These are phyloP conservation scores for Tinea semifulvella DNA, from an alignment of 2,888 invertebrate genomes.

Conservation along the genomic window DNA sequence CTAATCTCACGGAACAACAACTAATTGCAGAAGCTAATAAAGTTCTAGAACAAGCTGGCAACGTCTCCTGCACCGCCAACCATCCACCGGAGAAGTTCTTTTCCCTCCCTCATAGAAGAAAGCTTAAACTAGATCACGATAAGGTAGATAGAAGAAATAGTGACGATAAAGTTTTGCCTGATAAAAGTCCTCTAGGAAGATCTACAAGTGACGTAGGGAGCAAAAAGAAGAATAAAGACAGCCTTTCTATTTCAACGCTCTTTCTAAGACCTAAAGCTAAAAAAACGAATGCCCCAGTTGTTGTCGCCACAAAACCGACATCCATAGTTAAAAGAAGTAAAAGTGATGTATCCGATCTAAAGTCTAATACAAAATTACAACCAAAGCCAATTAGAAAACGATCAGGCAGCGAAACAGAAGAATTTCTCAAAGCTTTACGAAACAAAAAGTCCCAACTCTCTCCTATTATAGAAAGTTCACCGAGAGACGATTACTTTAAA, in stretches of 20 bases:
- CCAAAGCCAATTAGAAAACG: conserved; percentile 63
- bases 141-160: conserved; percentile 45
- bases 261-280: conserved; percentile 68
- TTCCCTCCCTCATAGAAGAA: conserved; percentile 73
- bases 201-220: conserved; percentile 67
- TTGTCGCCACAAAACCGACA: conserved; percentile 48
- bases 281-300: conserved; percentile 59
- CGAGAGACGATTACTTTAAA: conserved; percentile 74
- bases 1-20: conserved; percentile 75
- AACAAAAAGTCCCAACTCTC: conserved; percentile 76
- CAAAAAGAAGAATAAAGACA: conserved; percentile 53
- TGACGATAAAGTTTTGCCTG: conserved; percentile 62
- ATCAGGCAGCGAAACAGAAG: conserved; percentile 70
- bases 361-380: conserved; percentile 56
- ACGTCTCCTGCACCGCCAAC: conserved; percentile 72
- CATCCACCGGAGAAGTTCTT: conserved; percentile 71
- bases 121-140: conserved; percentile 50
- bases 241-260: conserved; percentile 72
- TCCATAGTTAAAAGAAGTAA: conserved; percentile 66
- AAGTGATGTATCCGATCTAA: conserved; percentile 72
- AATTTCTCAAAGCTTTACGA: conserved; percentile 58
- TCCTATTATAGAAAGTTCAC: conserved; percentile 81
- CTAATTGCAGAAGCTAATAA: conserved; percentile 80
- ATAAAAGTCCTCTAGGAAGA: conserved; percentile 54
- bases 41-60: conserved; percentile 77